A percentile compares a stretch with the other conserved stretches of the same genome.
Evolutionary conservation across 2,113 vertebrate species (phyloP).

Genomic region (Serilophus lunatus): DNA sequence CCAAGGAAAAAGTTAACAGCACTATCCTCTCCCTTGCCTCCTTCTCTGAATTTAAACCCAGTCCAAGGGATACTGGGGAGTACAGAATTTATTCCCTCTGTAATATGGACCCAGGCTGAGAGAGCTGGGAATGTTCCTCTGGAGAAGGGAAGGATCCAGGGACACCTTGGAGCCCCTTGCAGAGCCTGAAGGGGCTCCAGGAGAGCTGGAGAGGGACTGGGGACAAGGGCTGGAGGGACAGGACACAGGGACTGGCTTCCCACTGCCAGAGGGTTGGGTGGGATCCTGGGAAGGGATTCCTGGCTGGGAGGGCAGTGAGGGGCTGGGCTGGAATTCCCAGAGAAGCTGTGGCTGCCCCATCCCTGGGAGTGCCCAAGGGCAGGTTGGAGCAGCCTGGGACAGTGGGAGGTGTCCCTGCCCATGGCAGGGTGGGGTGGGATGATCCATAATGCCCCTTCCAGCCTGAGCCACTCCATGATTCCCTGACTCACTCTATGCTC

Average conservation of each 20-base stretch:
- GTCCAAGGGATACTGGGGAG: fast-evolving
- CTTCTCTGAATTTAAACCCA: neutral
- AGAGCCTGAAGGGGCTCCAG: neutral
- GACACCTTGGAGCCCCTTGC: neutral
- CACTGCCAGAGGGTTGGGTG: too few relatives aligned
- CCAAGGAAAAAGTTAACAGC: neutral
- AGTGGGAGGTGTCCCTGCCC: neutral
- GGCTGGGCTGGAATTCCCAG: too few relatives aligned
- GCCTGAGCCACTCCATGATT: neutral
- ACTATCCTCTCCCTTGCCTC: neutral
- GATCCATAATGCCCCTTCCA: neutral
- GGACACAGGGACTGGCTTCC: too few relatives aligned
- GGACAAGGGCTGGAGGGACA: too few relatives aligned
- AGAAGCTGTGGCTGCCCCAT: neutral
- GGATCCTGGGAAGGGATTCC: too few relatives aligned
- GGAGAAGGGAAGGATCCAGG: neutral
- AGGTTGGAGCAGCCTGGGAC: fast-evolving
- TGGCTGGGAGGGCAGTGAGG: too few relatives aligned
- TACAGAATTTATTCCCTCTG: neutral
- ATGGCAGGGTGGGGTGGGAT: neutral
- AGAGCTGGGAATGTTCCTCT: neutral
- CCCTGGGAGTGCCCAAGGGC: neutral
- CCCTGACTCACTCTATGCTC: neutral
- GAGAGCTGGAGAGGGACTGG: too few relatives aligned
- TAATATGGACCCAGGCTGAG: neutral